Percentiles rank a stretch among this genome's conserved stretches.
These are phyloP conservation scores for Crenichthys baileyi DNA, from an alignment of 2,797 vertebrate genomes.

Conservation along the genomic window DNA sequence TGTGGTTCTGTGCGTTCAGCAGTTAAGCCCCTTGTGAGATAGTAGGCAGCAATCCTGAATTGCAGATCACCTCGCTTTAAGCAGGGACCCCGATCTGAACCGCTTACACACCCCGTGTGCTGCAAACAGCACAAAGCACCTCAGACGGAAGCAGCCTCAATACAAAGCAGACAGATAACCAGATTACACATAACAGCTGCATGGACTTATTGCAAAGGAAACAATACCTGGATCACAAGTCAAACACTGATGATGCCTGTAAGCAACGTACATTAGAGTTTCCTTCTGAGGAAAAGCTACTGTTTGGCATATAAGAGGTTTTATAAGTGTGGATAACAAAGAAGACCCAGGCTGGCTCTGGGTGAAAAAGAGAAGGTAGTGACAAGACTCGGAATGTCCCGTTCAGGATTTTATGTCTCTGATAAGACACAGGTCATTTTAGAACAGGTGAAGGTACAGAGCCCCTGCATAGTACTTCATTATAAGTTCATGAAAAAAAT, in stretches of 20 bases:
- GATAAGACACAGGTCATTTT: background rate
- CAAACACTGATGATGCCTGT: constrained; percentile 16
- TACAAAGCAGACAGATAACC: constrained; percentile 34
- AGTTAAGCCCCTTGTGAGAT: constrained; percentile 37
- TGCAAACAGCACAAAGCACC: constrained; percentile 4
- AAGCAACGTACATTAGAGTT: constrained; percentile 2
- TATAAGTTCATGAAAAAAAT: background rate
- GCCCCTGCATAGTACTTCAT: too few relatives aligned
- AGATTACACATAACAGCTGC: constrained; percentile 27
- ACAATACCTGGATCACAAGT: constrained; percentile 19
- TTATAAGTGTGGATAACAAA: background rate
- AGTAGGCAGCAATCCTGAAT: constrained; percentile 61
- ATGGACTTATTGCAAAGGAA: constrained; percentile 8
- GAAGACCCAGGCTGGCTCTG: background rate
- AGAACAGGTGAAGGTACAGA: background rate
- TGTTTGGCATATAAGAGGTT: background rate
- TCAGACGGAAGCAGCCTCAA: constrained; percentile 32
- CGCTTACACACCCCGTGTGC: constrained; percentile 33
- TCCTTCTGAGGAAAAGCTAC: background rate
- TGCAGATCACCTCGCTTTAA: constrained; percentile 61
- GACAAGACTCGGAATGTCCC: background rate
- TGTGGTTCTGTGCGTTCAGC: constrained; percentile 24
- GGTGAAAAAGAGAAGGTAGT: background rate
- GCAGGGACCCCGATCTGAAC: constrained; percentile 38
- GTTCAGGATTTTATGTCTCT: background rate